phyloP scores from a whole-genome alignment of 2,797 vertebrate genomes.

The Graptemys geographica region DNA sequence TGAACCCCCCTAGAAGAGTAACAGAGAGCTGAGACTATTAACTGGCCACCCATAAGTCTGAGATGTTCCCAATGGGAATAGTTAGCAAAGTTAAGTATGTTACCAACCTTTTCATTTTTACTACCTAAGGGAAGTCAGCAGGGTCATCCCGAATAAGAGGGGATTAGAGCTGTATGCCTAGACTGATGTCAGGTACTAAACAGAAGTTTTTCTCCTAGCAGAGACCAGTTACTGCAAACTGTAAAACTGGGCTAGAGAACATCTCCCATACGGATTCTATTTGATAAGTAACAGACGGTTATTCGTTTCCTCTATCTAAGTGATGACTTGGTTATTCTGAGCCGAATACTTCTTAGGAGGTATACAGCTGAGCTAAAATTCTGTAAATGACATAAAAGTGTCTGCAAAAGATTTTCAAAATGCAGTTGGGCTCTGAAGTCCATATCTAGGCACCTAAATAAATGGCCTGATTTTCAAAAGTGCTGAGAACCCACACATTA shows the following conservation, averaged over 20 bases:
- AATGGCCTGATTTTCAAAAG: not conserved
- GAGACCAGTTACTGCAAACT: not conserved
- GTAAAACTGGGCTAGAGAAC: not conserved
- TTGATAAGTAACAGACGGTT: not conserved
- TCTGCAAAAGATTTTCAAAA: not conserved
- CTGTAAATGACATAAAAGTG: not conserved
- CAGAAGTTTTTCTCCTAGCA: not conserved
- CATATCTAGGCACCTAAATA: not conserved
- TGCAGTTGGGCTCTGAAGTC: not conserved
- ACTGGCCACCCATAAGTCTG: not conserved
- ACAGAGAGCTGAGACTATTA: not conserved
- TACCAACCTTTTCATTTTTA: not conserved
- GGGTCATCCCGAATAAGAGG: no score
- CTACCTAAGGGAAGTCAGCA: not conserved
- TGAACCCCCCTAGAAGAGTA: not conserved
- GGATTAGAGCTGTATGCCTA: not conserved
- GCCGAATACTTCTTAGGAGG: accelerated
- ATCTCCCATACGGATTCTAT: not conserved
- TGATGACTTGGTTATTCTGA: not conserved
- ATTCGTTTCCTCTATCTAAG: not conserved
- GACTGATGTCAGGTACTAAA: not conserved
- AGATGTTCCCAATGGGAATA: not conserved
- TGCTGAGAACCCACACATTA: not conserved
- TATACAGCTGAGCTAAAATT: not conserved
- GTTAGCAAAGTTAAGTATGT: not conserved